Percentiles rank a stretch among this genome's conserved stretches.
Conservation (phyloP, 2,113 vertebrate genomes). For the Epinephelus moara region DNA sequence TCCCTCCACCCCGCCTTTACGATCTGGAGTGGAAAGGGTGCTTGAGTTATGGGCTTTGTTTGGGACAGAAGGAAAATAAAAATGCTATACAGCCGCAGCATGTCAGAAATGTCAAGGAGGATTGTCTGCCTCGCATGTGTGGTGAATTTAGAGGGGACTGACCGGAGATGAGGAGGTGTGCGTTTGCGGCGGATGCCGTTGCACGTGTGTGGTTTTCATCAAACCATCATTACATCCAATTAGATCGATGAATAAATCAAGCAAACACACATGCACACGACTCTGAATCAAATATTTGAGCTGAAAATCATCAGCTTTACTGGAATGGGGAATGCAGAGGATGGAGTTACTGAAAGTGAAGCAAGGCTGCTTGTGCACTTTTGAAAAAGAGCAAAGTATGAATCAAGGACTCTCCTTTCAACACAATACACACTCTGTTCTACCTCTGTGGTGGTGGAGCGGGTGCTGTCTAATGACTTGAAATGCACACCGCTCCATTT, state of each 20-base stretch:
- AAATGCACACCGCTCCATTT: constrained; percentile 62
- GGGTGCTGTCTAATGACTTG: constrained; percentile 51
- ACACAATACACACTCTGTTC: constrained; percentile 60
- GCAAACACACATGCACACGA: neutral
- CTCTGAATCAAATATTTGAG: constrained; percentile 23
- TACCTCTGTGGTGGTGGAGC: constrained; percentile 3
- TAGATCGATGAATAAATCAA: constrained; percentile 42
- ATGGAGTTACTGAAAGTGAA: constrained; percentile 13
- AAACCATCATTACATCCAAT: constrained; percentile 44
- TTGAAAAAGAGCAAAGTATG: neutral
- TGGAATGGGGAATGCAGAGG: neutral
- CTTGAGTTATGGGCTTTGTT: constrained; percentile 78
- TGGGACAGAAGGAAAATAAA: constrained; percentile 75
- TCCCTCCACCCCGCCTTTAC: constrained; percentile 58
- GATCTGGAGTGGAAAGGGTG: constrained; percentile 39
- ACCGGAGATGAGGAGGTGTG: neutral
- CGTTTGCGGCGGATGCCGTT: neutral
- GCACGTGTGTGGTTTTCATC: constrained; percentile 36
- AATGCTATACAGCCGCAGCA: constrained; percentile 59
- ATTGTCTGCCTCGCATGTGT: constrained; percentile 52
- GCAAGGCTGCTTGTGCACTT: neutral
- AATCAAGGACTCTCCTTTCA: constrained; percentile 21
- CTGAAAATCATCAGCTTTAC: constrained; percentile 20
- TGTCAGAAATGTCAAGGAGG: constrained; percentile 52
- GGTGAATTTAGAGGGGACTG: constrained; percentile 46